These are phyloP conservation scores for Falco novaeseelandiae DNA, from an alignment of 2,797 vertebrate genomes.

Conservation along the genomic window DNA sequence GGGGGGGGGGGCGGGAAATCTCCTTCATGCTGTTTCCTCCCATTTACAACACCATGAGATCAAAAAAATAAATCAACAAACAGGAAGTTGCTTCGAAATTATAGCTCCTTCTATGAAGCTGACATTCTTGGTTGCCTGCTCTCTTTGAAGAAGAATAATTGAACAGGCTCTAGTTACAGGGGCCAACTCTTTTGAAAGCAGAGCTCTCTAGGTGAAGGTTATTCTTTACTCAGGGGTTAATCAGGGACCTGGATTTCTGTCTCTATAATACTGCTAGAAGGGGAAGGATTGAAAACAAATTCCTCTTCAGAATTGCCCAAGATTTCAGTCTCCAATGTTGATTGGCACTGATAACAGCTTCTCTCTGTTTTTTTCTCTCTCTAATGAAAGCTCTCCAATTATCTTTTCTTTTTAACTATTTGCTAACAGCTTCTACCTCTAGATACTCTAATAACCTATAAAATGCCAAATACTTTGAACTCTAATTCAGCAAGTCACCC, in stretches of 20 bases:
- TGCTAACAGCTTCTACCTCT: background rate
- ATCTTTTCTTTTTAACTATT: background rate
- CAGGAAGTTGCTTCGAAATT: slow-evolving; percentile 72
- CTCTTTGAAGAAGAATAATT: slow-evolving; percentile 87
- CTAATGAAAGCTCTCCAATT: background rate
- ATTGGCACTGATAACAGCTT: slow-evolving; percentile 75
- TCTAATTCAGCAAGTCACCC: background rate
- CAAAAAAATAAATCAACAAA: slow-evolving; percentile 23
- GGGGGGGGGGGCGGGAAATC: background rate
- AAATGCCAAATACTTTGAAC: slow-evolving; percentile 7
- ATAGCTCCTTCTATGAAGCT: slow-evolving; percentile 83
- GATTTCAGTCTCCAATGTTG: slow-evolving; percentile 79
- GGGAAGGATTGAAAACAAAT: slow-evolving; percentile 78
- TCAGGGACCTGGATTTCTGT: slow-evolving; percentile 87
- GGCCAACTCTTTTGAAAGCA: slow-evolving; percentile 82
- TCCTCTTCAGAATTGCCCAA: slow-evolving; percentile 79
- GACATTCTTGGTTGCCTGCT: slow-evolving; percentile 85
- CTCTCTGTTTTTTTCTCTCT: slow-evolving; percentile 38
- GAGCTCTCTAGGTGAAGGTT: slow-evolving; percentile 84
- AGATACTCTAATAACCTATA: background rate
- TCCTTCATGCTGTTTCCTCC: background rate
- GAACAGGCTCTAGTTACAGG: slow-evolving; percentile 86
- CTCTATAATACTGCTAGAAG: slow-evolving; percentile 75
- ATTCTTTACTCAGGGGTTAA: slow-evolving; percentile 85
- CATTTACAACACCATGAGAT: background rate